These are phyloP conservation scores for Proales similis DNA, from an alignment of 1,140 invertebrate species.

Conservation along the genomic window DNA sequence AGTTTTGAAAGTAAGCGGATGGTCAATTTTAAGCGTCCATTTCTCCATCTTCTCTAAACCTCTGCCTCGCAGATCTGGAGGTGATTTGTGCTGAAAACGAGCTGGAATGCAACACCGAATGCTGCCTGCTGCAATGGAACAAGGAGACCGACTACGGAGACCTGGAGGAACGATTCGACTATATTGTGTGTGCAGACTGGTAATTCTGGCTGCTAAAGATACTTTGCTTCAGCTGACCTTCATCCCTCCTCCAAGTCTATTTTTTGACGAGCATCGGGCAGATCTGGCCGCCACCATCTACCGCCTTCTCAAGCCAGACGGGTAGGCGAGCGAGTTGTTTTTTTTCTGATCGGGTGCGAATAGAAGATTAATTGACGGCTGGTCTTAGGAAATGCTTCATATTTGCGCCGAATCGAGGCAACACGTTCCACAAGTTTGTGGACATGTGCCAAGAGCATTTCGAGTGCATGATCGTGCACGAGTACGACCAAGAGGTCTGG, in stretches of 20 bases:
- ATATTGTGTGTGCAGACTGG: conserved; percentile 69
- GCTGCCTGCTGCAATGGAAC: conserved; percentile 44
- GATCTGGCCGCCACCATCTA: conserved; percentile 66
- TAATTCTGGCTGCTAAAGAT: conserved; percentile 30
- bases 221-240: neutral
- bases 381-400: conserved; percentile 52
- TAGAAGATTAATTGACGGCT: neutral
- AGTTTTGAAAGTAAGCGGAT: conserved; percentile 63
- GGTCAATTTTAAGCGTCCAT: neutral
- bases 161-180: conserved; percentile 57
- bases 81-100: conserved; percentile 51
- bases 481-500: conserved; percentile 44
- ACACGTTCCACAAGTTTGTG: conserved; percentile 65
- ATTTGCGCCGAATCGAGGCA: conserved; percentile 68
- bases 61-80: conserved; percentile 59
- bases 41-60: conserved; percentile 7
- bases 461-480: conserved; percentile 39
- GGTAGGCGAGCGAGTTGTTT: conserved; percentile 39
- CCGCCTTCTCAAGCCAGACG: conserved; percentile 59
- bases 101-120: conserved; percentile 27
- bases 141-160: conserved; percentile 40
- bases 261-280: conserved; percentile 69
- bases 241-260: conserved; percentile 55
- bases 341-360: neutral
- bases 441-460: conserved; percentile 45